Conservation (phyloP, 2,797 vertebrate species). For the Sebastes miniatus region DNA sequence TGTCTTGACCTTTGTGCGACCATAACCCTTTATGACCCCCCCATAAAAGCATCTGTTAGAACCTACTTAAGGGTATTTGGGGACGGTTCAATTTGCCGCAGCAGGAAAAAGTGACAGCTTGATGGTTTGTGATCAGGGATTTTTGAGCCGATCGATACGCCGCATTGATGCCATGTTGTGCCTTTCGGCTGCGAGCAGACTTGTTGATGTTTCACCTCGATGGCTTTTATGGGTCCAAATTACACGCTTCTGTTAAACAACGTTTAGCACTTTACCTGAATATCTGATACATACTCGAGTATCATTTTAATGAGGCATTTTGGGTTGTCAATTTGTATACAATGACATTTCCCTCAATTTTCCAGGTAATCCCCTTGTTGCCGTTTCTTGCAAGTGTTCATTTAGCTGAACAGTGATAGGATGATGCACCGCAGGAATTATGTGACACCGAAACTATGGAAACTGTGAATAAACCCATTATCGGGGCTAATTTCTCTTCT, state of each 20-base stretch:
- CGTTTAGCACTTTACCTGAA: not conserved
- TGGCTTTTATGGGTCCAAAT: not conserved
- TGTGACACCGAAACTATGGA: not conserved
- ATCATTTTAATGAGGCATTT: conserved; percentile 4
- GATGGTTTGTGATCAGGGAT: conserved; percentile 35
- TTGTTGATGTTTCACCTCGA: conserved; percentile 25
- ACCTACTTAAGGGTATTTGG: conserved; percentile 31
- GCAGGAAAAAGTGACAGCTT: conserved; percentile 28
- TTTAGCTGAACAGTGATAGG: not conserved
- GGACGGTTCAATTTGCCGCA: not conserved
- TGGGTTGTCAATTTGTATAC: not conserved
- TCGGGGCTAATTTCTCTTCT: conserved; percentile 5
- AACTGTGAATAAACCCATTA: conserved; percentile 40
- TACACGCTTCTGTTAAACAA: not conserved
- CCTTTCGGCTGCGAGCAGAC: not conserved
- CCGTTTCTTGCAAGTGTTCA: not conserved
- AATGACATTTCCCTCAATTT: not conserved
- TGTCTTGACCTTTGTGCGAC: conserved; percentile 48
- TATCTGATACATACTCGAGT: not conserved
- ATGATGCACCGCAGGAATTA: not conserved
- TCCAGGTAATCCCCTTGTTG: not conserved
- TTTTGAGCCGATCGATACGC: conserved; percentile 42
- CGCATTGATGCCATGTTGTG: conserved; percentile 5
- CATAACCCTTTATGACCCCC: conserved; percentile 40
- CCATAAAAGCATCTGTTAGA: conserved; percentile 43